Conservation (phyloP, 2,113 vertebrate genomes). For the Periophthalmodon schlosseri region DNA sequence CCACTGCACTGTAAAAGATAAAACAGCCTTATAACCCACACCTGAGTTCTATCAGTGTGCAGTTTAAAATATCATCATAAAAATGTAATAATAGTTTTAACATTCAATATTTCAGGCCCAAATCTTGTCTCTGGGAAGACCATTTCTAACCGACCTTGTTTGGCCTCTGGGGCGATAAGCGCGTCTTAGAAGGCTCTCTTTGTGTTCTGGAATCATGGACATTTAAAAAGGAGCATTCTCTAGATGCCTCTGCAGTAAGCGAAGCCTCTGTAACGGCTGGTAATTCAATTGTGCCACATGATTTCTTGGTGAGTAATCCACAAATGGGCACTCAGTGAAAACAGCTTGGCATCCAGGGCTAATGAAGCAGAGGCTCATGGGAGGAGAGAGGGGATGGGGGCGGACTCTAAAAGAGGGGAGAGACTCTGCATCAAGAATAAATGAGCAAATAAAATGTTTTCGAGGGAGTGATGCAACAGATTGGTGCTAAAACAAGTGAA, state of each 20-base stretch:
- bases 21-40: constrained; percentile 27
- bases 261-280: constrained; percentile 58
- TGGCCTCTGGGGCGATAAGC: constrained; percentile 52
- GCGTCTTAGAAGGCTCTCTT: constrained; percentile 67
- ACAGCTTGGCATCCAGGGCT: constrained; percentile 53
- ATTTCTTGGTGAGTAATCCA: constrained; percentile 70
- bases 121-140: constrained; percentile 7
- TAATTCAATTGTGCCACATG: constrained; percentile 73
- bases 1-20: constrained; percentile 22
- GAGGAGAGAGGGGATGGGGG: not conserved
- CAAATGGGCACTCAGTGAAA: constrained; percentile 60
- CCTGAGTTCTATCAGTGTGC: constrained; percentile 25
- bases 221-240: constrained; percentile 68
- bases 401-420: not conserved
- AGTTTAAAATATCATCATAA: constrained; percentile 11
- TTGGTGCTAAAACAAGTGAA: constrained; percentile 15
- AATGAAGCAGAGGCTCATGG: constrained; percentile 37
- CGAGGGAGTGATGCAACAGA: constrained; percentile 28
- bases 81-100: constrained; percentile 23
- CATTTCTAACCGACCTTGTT: constrained; percentile 24
- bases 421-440: not conserved
- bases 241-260: constrained; percentile 68
- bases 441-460: constrained; percentile 10
- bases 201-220: constrained; percentile 59
- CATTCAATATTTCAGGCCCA: constrained; percentile 13